Conservation (phyloP, 2,888 invertebrate species). For the Pinctada fucata region DNA sequence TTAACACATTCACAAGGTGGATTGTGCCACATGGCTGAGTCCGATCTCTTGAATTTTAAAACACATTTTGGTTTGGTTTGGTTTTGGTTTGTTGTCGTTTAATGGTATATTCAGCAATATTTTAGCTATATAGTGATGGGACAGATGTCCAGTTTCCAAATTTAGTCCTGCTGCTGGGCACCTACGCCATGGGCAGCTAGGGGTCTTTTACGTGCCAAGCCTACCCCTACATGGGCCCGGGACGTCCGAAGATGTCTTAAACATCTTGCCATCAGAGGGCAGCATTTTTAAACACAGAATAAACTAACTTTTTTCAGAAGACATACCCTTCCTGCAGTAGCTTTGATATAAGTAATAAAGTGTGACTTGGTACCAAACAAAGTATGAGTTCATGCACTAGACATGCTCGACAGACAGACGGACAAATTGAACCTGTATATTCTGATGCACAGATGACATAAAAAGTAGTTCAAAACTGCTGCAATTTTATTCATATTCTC, state of each 20-base stretch:
- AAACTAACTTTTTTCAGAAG: neutral
- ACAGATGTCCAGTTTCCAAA: no score
- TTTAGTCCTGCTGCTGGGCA: no score
- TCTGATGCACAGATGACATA: neutral
- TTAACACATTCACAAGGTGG: neutral
- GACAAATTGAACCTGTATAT: neutral
- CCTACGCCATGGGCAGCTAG: no score
- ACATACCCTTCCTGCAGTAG: neutral
- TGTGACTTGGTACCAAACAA: neutral
- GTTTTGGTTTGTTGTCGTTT: no score
- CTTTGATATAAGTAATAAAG: conserved; percentile 1
- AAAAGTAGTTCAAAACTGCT: neutral
- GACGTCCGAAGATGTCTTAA: no score
- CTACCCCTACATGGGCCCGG: no score
- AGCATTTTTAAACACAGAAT: conserved; percentile 1
- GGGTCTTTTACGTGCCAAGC: no score
- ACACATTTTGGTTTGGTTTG: no score
- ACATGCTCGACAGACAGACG: conserved; percentile 2
- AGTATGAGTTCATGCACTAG: neutral
- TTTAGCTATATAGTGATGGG: no score
- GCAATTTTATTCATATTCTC: neutral
- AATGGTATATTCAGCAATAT: no score
- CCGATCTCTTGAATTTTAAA: neutral
- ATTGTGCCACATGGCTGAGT: conserved; percentile 1
- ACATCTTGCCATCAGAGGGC: no score